Conservation (phyloP, 1,140 invertebrate species). For the Drosophila nikananu region DNA sequence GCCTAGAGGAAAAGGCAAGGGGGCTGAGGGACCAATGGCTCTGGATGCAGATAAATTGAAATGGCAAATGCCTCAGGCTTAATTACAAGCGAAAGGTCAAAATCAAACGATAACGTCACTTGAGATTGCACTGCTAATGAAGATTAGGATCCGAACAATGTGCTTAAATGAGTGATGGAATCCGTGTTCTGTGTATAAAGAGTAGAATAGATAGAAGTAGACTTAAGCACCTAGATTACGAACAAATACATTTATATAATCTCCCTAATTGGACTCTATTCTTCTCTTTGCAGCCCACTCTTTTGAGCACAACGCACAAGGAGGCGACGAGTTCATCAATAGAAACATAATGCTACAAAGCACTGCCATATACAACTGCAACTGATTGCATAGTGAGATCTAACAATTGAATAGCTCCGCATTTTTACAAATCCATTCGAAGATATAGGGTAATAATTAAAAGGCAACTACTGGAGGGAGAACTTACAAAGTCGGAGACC, state of each 20-base stretch:
- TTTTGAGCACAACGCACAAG: constrained; percentile 31
- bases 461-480: constrained; percentile 17
- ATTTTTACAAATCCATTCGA: constrained; percentile 47
- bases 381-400: constrained; percentile 46
- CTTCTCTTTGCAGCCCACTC: constrained; percentile 38
- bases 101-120: constrained; percentile 7
- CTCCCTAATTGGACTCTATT: neutral
- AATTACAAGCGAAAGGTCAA: constrained; percentile 16
- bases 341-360: constrained; percentile 66
- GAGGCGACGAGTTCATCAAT: constrained; percentile 53
- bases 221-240: neutral
- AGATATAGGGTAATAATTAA: constrained; percentile 40
- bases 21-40: neutral
- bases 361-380: constrained; percentile 69
- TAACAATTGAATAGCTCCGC: constrained; percentile 52
- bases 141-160: neutral
- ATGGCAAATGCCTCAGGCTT: constrained; percentile 20
- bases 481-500: constrained; percentile 57
- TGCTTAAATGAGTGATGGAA: neutral
- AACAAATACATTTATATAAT: neutral
- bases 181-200: neutral
- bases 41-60: constrained; percentile 24
- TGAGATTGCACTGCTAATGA: constrained; percentile 1
- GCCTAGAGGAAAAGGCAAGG: neutral
- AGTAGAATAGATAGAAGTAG: neutral